Evolutionary conservation across 2,888 invertebrate species (phyloP).

Genomic region (Nomada lathburiana): DNA sequence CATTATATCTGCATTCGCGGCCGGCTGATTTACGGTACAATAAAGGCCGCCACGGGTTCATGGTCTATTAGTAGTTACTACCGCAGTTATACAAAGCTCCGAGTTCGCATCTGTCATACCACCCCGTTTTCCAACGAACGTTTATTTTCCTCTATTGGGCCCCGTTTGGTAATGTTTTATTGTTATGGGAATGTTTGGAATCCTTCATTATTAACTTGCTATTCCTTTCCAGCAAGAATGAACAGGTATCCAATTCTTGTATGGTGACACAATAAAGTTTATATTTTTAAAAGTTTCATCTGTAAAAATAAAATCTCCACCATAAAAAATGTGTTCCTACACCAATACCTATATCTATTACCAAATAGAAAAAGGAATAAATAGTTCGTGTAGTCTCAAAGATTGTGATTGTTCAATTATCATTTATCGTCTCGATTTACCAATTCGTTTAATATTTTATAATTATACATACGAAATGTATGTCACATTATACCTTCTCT

Average conservation of each 20-base stretch:
- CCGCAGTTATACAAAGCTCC: constrained; percentile 49
- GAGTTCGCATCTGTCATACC: constrained; percentile 30
- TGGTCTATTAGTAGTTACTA: constrained; percentile 68
- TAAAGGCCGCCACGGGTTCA: constrained; percentile 64
- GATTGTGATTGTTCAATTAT: no score
- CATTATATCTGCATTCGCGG: constrained; percentile 75
- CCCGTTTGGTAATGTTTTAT: not conserved
- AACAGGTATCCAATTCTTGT: not conserved
- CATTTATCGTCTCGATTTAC: no score
- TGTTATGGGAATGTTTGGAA: no score
- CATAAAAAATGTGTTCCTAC: no score
- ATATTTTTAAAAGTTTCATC: no score
- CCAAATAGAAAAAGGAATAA: no score
- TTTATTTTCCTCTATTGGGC: not conserved
- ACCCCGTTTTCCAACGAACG: constrained; percentile 23
- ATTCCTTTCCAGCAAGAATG: not conserved
- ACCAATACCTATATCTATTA: no score
- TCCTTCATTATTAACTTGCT: constrained; percentile 1
- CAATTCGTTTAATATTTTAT: no score
- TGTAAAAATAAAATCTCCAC: not conserved
- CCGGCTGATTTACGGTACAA: constrained; percentile 75
- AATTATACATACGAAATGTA: no score
- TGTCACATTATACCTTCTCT: no score
- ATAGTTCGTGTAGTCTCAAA: no score
- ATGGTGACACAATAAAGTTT: no score